These are phyloP conservation scores for Caenorhabditis tropicalis DNA, from an alignment of 1,140 invertebrate species.

Conservation along the genomic window DNA sequence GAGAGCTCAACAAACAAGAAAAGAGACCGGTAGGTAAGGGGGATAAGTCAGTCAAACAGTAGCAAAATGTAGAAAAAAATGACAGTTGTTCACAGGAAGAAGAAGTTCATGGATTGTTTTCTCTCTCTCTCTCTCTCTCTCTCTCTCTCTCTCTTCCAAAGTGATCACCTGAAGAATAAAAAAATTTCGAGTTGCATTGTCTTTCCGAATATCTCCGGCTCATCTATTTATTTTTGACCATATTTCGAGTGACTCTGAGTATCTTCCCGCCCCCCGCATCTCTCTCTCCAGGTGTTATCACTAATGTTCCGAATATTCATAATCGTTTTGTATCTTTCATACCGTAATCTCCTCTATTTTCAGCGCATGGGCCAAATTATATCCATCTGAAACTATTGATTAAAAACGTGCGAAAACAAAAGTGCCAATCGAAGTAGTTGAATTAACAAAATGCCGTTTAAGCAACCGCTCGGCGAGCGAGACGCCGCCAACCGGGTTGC, in stretches of 20 bases:
- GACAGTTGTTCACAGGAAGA: neutral
- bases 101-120: neutral
- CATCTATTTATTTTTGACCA: slow-evolving; percentile 18
- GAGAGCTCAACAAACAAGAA: slow-evolving; percentile 28
- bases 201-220: slow-evolving; percentile 32
- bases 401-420: neutral
- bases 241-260: neutral
- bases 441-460: slow-evolving; percentile 62
- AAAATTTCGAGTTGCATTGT: slow-evolving; percentile 19
- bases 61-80: slow-evolving; percentile 8
- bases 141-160: too few species aligned
- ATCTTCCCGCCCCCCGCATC: neutral
- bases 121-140: too few species aligned
- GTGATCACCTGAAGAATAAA: neutral
- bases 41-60: neutral
- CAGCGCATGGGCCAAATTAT: slow-evolving; percentile 24
- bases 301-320: slow-evolving; percentile 31
- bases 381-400: neutral
- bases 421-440: neutral
- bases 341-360: neutral
- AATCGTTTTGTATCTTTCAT: neutral
- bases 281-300: too few species aligned
- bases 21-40: neutral
- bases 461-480: slow-evolving; percentile 65
- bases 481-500: slow-evolving; percentile 61